These are phyloP conservation scores for Clarias gariepinus DNA, from an alignment of 2,113 vertebrate genomes.

Conservation along the genomic window DNA sequence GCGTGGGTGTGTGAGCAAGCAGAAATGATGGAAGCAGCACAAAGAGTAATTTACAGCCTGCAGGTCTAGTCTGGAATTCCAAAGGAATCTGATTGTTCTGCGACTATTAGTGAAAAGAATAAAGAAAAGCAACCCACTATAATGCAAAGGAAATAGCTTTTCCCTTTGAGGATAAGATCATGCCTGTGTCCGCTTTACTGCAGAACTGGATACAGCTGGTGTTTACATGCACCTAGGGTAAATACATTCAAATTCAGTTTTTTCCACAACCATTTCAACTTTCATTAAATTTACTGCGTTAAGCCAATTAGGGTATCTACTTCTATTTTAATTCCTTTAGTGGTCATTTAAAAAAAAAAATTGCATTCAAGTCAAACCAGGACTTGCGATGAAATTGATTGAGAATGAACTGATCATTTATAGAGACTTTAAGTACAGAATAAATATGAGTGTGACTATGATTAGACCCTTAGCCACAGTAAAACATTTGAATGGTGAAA, in stretches of 20 bases:
- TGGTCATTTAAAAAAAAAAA: background rate
- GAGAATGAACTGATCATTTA: too few relatives aligned
- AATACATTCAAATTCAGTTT: background rate
- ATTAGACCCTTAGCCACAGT: too few relatives aligned
- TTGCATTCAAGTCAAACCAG: too few relatives aligned
- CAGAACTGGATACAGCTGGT: background rate
- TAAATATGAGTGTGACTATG: too few relatives aligned
- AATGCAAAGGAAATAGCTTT: background rate
- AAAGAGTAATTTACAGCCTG: slow-evolving; percentile 48
- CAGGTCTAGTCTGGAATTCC: slow-evolving; percentile 49
- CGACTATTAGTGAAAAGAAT: background rate
- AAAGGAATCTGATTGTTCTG: slow-evolving; percentile 42
- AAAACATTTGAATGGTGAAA: too few relatives aligned
- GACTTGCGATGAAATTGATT: too few relatives aligned
- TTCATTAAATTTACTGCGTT: background rate
- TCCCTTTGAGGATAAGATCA: background rate
- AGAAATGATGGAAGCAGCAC: slow-evolving; percentile 33
- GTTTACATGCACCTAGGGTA: background rate
- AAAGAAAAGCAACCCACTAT: background rate
- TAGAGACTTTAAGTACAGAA: too few relatives aligned
- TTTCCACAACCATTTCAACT: background rate
- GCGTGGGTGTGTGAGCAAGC: slow-evolving; percentile 23
- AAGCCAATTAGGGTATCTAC: background rate
- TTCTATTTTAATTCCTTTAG: background rate
- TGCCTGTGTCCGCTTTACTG: background rate